Base-by-base conservation (phyloP, 2,888 invertebrate genomes). In the Phania funesta region DNA sequence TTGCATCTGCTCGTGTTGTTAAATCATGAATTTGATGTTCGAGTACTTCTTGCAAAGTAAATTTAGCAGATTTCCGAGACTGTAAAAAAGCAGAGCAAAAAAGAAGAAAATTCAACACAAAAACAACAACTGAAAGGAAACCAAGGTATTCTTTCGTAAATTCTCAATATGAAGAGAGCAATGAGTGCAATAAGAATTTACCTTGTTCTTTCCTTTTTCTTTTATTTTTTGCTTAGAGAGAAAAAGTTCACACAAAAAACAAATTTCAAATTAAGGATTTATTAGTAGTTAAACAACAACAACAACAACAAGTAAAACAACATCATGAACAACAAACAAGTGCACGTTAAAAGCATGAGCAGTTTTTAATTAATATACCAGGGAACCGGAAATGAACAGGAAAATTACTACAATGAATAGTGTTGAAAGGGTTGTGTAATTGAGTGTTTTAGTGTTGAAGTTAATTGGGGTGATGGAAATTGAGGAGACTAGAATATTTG, bases 11-110 rank as follows among this genome's bases (percentile, higher is more conserved):
- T 48, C 52, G 80, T 46, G 71, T 76, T 67, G 71, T 35, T 64
- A 60, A 60, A 68, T 74, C 80, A 80, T 82, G 74, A 68, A 29
- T 74, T 74, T 74, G 50, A 74, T 73, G 62, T 58, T 78, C 64
- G 50, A 82, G 50, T 48, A 74, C 74, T 68, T 77, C 81, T 26
- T 70, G 50, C 41, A 77, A 68, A 35, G 74, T 64, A 64, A 73
- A 67, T 67, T 80, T 58, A 41, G 35, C 46, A 62, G 79, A 52
- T 54, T 74, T 62, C 29, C 26, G 13, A 60, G 24, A 75, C 75
- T 74, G 54, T 32, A 74, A 67, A 44, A 11, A 56, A 64, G 26
- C 18, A 35, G 16, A 46, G 13, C 0, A 22, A 16, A 64, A 41
- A 32, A 16, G 6, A 41, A 18, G 8, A 18, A n/a, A 50, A 22